Evolutionary conservation across 2,797 vertebrate species (phyloP), one percentile per base, ranked within the genome.

Genomic region (Enteromius mattozi): DNA sequence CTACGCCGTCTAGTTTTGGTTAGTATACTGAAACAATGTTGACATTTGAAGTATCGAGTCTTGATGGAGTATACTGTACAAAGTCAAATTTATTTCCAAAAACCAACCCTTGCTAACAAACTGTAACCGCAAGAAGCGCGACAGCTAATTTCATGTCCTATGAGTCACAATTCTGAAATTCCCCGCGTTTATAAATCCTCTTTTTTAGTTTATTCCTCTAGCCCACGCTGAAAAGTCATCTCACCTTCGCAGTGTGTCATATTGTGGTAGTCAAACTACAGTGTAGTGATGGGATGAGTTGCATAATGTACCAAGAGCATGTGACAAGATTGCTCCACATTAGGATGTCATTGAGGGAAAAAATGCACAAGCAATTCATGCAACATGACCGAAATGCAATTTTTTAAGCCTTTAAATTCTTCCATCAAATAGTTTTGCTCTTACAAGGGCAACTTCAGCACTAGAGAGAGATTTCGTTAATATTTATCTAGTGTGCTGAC

Each of bases 151-250:
- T 83, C 69, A 69, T 12, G 7, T 61, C 14, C 21, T 49, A 37
- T 87, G 14, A 83, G 61, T 81, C 78, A 85, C 24, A 37, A 63
- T 54, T 69, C 77, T 70, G 40, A 86, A 61, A 83, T 56, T 82
- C 77, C 80, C 82, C 72, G 0, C 1, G 33, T 78, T 24, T 78
- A 33, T 45, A 70, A 83, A 83, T 83, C 82, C 63, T 77, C 74
- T 77, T 76, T 76, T 76, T 68, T 54, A 21, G 35, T 40, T 42
- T 56, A 69, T 56, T 77, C 71, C 47, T 83, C 47, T 17, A 61
- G 47, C 81, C 81, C 61, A 77, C 81, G 30, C 14, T 65, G 59
- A 82, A 82, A 75, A 49, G 21, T 61, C 40, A 75, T 56, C 49
- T 83, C 37, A 84, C 51, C 65, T 61, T 45, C 0, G 0, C 14